These are phyloP conservation scores for Pelusios castaneus DNA, from an alignment of 2,113 vertebrate species.

Conservation along the genomic window DNA sequence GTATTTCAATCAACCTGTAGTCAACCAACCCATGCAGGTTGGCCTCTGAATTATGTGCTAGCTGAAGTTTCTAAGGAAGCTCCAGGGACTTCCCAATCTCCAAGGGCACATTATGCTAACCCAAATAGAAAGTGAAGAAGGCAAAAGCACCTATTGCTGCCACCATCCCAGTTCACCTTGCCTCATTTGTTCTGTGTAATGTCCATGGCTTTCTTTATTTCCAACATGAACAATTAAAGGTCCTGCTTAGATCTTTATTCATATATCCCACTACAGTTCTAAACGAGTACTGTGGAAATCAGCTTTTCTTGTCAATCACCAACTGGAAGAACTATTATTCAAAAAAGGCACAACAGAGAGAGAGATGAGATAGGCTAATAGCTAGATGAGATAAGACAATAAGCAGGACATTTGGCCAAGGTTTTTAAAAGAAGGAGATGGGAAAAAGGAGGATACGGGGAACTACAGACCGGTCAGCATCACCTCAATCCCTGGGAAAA, in stretches of 20 bases:
- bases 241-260: background rate
- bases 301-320: background rate
- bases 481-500: no score
- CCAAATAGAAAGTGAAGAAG: fast-evolving
- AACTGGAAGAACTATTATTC: background rate
- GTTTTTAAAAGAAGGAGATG: background rate
- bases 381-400: background rate
- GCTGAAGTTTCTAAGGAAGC: background rate
- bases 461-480: no score
- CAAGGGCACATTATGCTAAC: background rate
- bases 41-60: background rate
- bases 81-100: background rate
- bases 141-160: background rate
- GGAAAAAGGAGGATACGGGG: no score
- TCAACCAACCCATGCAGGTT: fast-evolving
- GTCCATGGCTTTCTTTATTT: background rate
- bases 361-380: background rate
- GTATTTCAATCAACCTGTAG: background rate
- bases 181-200: background rate
- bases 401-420: background rate
- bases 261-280: background rate
- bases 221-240: background rate
- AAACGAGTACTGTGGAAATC: background rate
- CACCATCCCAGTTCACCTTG: background rate
- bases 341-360: background rate